Base-by-base conservation (phyloP, 2,888 invertebrate species). In the Ophion ellenae region DNA sequence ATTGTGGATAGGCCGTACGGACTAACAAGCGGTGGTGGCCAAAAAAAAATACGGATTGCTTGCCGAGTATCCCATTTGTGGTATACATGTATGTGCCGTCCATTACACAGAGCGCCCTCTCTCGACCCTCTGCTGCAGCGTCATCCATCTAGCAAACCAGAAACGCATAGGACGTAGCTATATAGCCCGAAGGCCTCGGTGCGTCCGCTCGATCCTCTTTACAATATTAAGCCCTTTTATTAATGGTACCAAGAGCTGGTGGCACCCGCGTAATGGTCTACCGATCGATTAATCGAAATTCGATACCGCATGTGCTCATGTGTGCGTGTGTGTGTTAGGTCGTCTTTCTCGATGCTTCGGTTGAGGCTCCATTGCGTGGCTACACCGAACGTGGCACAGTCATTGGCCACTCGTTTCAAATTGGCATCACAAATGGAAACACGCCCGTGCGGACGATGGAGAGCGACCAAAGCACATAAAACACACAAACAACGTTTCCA, bases 211-310 rank as follows among this genome's bases (percentile, higher is more conserved):
- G 86, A 87, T 89, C 90, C 92, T 91, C 91, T 93, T 91, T 90
- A 90, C 92, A 91, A 92, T 93, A 93, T 93, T 92, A 91, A 93
- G 91, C 91, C 89, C 91, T 92, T 93, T 93, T 92, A 92, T 93
- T 93, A 93, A 93, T 93, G 92, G 91, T 84, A 88, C 84, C 87
- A 84, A 74, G 87, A 84, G 89, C 87, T 88, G 84, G 87, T 87
- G 80, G 81, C 73, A 81, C 83, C 84, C 90, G 86, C 88, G 90
- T 91, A 91, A 91, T 90, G 90, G 91, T 87, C 89, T 87, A 47
- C 78, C 91, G 90, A 93, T 92, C 94, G 94, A 94, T 94, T 94
- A 93, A 94, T 94, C 92, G 93, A 93, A 93, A 93, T 93, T 93
- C 93, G 92, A 94, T 94, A 92, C 90, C 87, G 75, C 76, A 76